Evolutionary conservation across 2,888 invertebrate species (phyloP).

Genomic region (Drosophila multiciliata): DNA sequence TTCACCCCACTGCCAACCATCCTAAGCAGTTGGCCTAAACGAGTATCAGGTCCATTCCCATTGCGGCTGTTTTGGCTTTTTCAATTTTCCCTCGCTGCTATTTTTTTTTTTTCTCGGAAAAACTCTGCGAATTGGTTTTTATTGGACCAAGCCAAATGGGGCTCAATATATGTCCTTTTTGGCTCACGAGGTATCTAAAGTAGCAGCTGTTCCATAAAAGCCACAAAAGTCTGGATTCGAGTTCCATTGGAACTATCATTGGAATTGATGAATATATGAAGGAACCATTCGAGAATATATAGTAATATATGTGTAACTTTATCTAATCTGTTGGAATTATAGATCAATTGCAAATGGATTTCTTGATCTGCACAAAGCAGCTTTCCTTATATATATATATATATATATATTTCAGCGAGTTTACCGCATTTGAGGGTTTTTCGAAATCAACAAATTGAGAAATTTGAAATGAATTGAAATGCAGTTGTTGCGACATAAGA

Average conservation of each 20-base stretch:
- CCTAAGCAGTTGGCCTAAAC: conserved; percentile 14
- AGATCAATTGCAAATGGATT: not conserved
- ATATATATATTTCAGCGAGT: not conserved
- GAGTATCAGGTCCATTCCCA: conserved; percentile 46
- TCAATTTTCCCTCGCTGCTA: conserved; percentile 41
- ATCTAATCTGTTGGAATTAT: not conserved
- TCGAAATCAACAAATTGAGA: conserved; percentile 28
- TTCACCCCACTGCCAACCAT: no score
- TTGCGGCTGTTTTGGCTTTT: conserved; percentile 62
- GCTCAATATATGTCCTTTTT: conserved; percentile 1
- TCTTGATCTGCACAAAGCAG: not conserved
- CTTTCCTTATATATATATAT: not conserved
- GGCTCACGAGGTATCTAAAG: not conserved
- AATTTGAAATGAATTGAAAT: conserved; percentile 54
- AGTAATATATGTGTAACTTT: not conserved
- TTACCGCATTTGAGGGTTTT: conserved; percentile 11
- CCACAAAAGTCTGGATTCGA: not conserved
- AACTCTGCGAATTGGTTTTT: conserved; percentile 33
- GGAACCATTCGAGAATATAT: not conserved
- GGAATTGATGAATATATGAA: not conserved
- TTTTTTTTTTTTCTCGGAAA: conserved; percentile 2
- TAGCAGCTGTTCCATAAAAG: not conserved
- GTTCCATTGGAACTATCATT: not conserved
- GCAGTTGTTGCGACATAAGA: conserved; percentile 51
- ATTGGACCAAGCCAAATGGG: conserved; percentile 18